Evolutionary conservation across 2,113 vertebrate species (phyloP).

Genomic region (Dryoscopus gambensis): DNA sequence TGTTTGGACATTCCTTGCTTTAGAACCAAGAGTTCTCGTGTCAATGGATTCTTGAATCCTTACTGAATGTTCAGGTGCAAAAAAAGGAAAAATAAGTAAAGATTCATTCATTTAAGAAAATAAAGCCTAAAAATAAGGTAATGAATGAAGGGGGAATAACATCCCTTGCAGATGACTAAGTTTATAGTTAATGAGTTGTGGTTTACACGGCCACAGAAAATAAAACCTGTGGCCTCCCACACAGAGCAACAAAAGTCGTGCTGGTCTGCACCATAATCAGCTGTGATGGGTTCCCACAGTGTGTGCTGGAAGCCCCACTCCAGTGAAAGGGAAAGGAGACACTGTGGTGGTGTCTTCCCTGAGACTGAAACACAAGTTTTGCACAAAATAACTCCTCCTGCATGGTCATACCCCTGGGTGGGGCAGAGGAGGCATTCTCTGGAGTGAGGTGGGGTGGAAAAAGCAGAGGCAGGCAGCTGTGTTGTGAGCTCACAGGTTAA

Average conservation of each 20-base stretch:
- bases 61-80: not conserved
- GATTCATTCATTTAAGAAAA: not conserved
- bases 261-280: not conserved
- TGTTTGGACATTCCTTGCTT: not conserved
- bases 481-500: not conserved
- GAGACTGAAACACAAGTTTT: not conserved
- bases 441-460: rapidly evolving
- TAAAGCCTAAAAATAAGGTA: not conserved
- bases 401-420: rapidly evolving
- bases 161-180: not conserved
- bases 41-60: not conserved
- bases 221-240: not conserved
- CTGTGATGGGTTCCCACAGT: not conserved
- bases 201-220: not conserved
- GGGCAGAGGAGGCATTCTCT: not conserved
- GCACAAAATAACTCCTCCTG: not conserved
- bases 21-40: not conserved
- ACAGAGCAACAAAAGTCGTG: not conserved
- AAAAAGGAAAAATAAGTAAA: not conserved
- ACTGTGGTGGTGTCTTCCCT: not conserved
- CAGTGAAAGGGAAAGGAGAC: not conserved
- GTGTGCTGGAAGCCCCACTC: not conserved
- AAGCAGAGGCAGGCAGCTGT: not conserved
- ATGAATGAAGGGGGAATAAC: not conserved
- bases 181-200: not conserved